Evolutionary conservation across 1,140 invertebrate species (phyloP).

Genomic region (Pseudachorutes palmiensis): DNA sequence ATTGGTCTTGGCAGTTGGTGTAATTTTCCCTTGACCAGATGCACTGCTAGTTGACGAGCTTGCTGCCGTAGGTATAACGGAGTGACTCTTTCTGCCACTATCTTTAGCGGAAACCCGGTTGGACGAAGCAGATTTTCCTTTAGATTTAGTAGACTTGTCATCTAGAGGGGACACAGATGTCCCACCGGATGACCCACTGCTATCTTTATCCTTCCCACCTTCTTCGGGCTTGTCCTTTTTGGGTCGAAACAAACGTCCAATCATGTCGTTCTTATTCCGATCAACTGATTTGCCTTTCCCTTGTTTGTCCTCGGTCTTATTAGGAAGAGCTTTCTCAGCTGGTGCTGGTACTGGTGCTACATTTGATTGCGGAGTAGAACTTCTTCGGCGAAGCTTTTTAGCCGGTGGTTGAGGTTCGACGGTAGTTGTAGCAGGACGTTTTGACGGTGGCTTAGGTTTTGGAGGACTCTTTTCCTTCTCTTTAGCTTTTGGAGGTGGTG

Average conservation of each 20-base stretch:
- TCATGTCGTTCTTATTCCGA: slow-evolving; percentile 61
- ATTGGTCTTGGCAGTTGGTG: slow-evolving; percentile 1
- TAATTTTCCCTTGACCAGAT: no score
- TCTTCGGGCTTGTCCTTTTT: slow-evolving; percentile 32
- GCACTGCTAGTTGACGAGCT: neutral
- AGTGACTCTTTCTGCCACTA: slow-evolving; percentile 20
- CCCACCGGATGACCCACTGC: neutral
- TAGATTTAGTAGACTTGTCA: slow-evolving; percentile 46
- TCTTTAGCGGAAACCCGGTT: slow-evolving; percentile 34
- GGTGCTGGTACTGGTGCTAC: no score
- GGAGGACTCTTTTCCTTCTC: neutral
- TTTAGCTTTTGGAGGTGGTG: neutral
- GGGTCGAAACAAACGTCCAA: slow-evolving; percentile 56
- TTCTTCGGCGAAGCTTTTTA: no score
- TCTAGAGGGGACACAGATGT: neutral
- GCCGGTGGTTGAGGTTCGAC: no score
- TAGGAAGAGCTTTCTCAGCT: no score
- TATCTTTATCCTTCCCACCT: slow-evolving; percentile 18
- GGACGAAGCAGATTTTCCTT: slow-evolving; percentile 40
- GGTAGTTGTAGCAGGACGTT: no score
- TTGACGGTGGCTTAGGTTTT: no score
- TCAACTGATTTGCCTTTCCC: slow-evolving; percentile 50
- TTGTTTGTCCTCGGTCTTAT: no score
- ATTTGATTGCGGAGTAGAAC: no score
- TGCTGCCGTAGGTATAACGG: neutral